Conservation (phyloP, 2,888 invertebrate genomes). For the Panopea generosa region DNA sequence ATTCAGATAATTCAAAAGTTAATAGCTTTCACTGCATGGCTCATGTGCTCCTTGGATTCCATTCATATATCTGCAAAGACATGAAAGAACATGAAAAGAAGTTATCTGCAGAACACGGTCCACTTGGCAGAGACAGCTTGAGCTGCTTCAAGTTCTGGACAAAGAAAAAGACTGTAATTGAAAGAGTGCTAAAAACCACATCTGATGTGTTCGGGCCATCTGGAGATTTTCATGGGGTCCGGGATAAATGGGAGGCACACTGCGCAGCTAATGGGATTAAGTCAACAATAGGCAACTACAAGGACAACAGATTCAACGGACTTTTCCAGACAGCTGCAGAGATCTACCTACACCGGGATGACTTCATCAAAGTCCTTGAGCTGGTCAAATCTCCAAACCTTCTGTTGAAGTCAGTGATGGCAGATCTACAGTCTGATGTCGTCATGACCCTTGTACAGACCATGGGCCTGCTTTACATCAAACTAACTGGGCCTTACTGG, state of each 20-base stretch:
- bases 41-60: conserved; percentile 58
- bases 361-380: conserved; percentile 28
- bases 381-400: conserved; percentile 21
- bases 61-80: conserved; percentile 25
- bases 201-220: conserved; percentile 52
- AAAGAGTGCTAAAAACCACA: conserved; percentile 33
- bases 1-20: neutral
- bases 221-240: conserved; percentile 44
- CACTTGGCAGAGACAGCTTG: conserved; percentile 48
- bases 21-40: conserved; percentile 49
- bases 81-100: conserved; percentile 16
- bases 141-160: conserved; percentile 39
- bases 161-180: conserved; percentile 36
- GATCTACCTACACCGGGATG: conserved; percentile 1
- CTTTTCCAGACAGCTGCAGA: conserved; percentile 50
- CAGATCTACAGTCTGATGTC: conserved; percentile 13
- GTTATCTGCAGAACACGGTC: conserved; percentile 15
- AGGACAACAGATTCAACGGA: conserved; percentile 57
- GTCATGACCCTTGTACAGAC: conserved; percentile 12
- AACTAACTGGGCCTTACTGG: conserved; percentile 35
- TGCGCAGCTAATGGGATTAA: conserved; percentile 44
- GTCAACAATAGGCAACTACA: conserved; percentile 54
- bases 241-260: no score
- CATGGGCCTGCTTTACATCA: conserved; percentile 20
- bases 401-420: conserved; percentile 11